Evolutionary conservation across 2,888 invertebrate genomes (phyloP), one percentile per base, ranked within the genome.

Genomic region (Encarsia formosa): DNA sequence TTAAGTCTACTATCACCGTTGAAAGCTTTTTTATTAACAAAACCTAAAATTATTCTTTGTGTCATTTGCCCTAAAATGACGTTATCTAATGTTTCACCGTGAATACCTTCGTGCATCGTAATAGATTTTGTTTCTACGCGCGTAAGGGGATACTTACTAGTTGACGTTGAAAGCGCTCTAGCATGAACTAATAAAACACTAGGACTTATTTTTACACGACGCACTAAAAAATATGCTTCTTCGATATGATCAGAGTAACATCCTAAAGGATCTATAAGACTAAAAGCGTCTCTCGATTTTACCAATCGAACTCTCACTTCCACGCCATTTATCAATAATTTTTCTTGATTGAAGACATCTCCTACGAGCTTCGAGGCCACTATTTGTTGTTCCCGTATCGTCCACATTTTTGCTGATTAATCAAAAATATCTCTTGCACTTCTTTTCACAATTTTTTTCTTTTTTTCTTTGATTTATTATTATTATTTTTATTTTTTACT

Each of bases 51-150:
- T 9, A 69, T 53, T 37, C 65, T 51, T 49, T 63, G 61, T 1
- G 71, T 70, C n/a, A 69, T 42, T 46, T 61, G 62, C 1, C 66
- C 65, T 4, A 60, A 35, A 52, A 67, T 65, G 5, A 70, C 42
- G 41, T 69, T 68, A 40, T 70, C 68, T 34, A 67, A 52, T 1
- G 62, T 53, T 47, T 65, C 61, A 6, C 58, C 58, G 22, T 60
- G 60, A 15, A 62, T 58, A 0, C 61, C 61, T 2, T 47, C 11
- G 8, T 59, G 56, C 18, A 65, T 57, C 6, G 64, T 59, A 11
- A 60, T 41, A 2, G 60, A 44, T 49, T 63, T 64, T 3, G 61
- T 54, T 32, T 63, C 62, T 0, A 59, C 59, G 5, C 58, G 19
- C 8, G 60, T 59, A 6, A 63, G 42, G 2, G 59, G 61, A 42